phyloP scores from a whole-genome alignment of 2,888 invertebrate species.

The Isotomurus palustris region DNA sequence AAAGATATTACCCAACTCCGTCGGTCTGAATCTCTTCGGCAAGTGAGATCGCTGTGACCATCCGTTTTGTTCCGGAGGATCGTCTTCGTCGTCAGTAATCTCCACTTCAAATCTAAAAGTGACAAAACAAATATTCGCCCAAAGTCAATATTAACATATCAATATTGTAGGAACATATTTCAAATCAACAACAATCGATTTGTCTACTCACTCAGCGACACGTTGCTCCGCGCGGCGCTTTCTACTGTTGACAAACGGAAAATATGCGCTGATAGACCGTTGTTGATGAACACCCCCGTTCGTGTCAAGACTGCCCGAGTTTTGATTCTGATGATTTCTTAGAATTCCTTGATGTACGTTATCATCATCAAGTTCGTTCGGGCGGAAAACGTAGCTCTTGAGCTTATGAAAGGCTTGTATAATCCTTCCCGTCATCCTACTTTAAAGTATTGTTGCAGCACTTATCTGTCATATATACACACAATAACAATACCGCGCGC shows the following conservation, averaged over 20 bases:
- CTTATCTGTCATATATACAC: not conserved
- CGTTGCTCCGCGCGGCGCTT: constrained; percentile 11
- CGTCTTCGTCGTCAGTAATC: constrained; percentile 38
- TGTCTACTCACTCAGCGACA: constrained; percentile 22
- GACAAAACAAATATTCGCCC: not conserved
- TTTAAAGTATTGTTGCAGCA: not conserved
- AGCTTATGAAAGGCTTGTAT: not conserved
- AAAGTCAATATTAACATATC: not conserved
- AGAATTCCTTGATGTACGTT: not conserved
- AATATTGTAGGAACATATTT: not conserved
- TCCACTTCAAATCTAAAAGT: constrained; percentile 14
- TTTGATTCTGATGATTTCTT: too few species aligned
- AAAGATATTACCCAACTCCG: not conserved
- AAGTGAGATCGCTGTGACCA: not conserved
- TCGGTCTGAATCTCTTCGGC: constrained; percentile 3
- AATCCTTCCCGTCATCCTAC: not conserved
- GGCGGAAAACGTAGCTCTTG: not conserved
- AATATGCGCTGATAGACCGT: not conserved
- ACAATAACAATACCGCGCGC: too few species aligned
- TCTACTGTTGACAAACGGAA: not conserved
- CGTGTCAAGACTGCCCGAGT: not conserved
- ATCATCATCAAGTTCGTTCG: not conserved
- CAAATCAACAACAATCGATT: constrained; percentile 4
- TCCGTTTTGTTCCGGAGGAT: not conserved
- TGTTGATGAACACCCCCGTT: not conserved